Percentiles rank a stretch among this genome's conserved stretches.
These are phyloP conservation scores for Podarcis lilfordi DNA, from an alignment of 2,797 vertebrate species.

Conservation along the genomic window DNA sequence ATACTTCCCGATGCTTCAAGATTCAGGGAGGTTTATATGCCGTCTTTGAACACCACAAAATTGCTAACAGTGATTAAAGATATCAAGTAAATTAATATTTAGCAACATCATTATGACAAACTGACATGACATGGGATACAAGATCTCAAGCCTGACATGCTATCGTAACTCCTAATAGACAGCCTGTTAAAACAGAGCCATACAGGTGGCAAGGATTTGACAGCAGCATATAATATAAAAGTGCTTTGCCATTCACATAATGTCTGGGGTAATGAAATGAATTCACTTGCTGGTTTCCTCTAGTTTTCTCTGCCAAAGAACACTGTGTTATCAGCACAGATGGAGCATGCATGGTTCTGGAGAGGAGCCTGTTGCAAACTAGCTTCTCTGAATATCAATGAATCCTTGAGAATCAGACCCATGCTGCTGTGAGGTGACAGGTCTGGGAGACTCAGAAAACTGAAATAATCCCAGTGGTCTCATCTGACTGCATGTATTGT, in stretches of 20 bases:
- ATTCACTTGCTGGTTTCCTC: slow-evolving; percentile 83
- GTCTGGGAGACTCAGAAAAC: slow-evolving; percentile 74
- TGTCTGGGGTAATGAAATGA: slow-evolving; percentile 82
- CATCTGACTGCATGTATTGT: slow-evolving; percentile 75
- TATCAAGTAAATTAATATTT: slow-evolving; percentile 72
- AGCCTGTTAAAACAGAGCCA: slow-evolving; percentile 66
- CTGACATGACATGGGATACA: slow-evolving; percentile 66
- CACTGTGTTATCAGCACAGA: slow-evolving; percentile 86
- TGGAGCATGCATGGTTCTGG: slow-evolving; percentile 83
- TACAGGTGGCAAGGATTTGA: slow-evolving; percentile 77
- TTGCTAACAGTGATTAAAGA: slow-evolving; percentile 73
- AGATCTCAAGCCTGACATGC: slow-evolving; percentile 71
- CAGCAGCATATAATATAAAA: slow-evolving; percentile 76
- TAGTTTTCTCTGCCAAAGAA: slow-evolving; percentile 82
- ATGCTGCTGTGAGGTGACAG: slow-evolving; percentile 77
- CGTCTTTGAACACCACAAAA: slow-evolving; percentile 61
- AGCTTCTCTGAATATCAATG: slow-evolving; percentile 83
- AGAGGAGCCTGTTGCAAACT: slow-evolving; percentile 81
- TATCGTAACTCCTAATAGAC: slow-evolving; percentile 69
- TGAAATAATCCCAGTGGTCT: slow-evolving; percentile 72
- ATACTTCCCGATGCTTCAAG: slow-evolving; percentile 48
- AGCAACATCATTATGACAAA: slow-evolving; percentile 76
- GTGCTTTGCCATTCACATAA: slow-evolving; percentile 83
- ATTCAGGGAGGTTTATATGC: slow-evolving; percentile 50
- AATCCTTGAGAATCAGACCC: slow-evolving; percentile 77